Evolutionary conservation across 2,113 vertebrate genomes (phyloP), one percentile per base, ranked within the genome.

Genomic region (Cisticola juncidis): DNA sequence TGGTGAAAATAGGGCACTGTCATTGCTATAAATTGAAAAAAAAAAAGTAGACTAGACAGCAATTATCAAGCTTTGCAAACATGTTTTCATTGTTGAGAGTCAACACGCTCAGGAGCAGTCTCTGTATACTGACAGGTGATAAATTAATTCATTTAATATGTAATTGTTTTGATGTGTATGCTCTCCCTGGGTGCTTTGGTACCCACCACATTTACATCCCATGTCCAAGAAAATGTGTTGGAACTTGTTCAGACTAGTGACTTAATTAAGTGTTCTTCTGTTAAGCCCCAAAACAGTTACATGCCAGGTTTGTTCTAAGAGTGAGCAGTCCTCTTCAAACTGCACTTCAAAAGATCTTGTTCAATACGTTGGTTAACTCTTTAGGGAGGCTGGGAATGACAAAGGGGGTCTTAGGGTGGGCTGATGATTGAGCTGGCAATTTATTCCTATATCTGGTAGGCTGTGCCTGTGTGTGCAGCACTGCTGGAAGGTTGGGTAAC

Each of bases 201-300:
- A 70, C 72, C 94, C 76, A 80, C 76, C 87, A 71, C 64, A 80
- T 81, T 86, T 88, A 40, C 72, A 91, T 81, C 78, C 50, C 74
- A 33, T 83, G 92, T 90, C 69, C 66, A 94, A 82, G 85, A 78
- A 96, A 86, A 76, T 84, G 19, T 66, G 82, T 91, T 88, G 77
- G 72, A 89, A 93, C 94, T 93, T 92, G 94, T 93, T 89, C 77
- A 94, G 94, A 65, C 70, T 69, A 36, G 92, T 87, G 80, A 29
- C 78, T 91, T 96, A 95, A 95, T 95, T 80, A 83, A 84, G 15
- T 14, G 40, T 77, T 90, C 64, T 72, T 42, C 74, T 95, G 64
- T 45, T 83, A 33, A 93, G 53, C 2, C 1, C 76, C 88, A 7
- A 4, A 93, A 93, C 92, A 90, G 92, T 95, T 94, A 81, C 82